Base-by-base conservation (phyloP, 2,888 invertebrate species). In the Rotaria socialis region DNA sequence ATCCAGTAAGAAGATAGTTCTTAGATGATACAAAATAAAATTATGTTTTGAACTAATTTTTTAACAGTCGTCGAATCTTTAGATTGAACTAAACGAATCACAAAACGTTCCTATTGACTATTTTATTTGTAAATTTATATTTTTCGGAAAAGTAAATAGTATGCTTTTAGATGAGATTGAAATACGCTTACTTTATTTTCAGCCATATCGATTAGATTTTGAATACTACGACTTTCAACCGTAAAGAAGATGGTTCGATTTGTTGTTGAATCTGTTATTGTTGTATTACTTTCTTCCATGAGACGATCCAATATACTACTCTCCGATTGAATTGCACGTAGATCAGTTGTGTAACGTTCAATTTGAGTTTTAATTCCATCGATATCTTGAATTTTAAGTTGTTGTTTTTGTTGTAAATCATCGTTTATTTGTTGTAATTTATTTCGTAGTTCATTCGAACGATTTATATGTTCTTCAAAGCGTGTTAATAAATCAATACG, bases 401-500 rank as follows among this genome's bases (percentile, higher is more conserved):
- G 43, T 47, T 47, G 43, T n/a, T 80, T 80, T 47, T 47, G 43
- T 47, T 80, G 43, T 43, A 80, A 4, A 47, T 47, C 35, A n/a
- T 80, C 80, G 35, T 80, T 24, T 6, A 80, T 80, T 14, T 80
- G 41, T 47, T 80, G 43, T 41, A 80, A 80, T 80, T 80, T 80
- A 14, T 22, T 47, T 80, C 80, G 43, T n/a, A 80, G 2, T 11
- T 80, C 80, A 80, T 80, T 47, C 6, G 24, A 47, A 24, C n/a
- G 47, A 14, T 24, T 80, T 5, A 47, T 4, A 80, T 80, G 80
- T 47, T 80, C 47, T n/a, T 80, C 80, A 80, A 80, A 80, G n/a
- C 80, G 80, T 80, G 22, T 47, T n/a, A 80, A 80, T 80, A 80
- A 80, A 80, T 80, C 80, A n/a, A 80, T 43, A 47, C 80, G 80